Conservation (phyloP, 2,113 vertebrate genomes). For the Eurypyga helias region DNA sequence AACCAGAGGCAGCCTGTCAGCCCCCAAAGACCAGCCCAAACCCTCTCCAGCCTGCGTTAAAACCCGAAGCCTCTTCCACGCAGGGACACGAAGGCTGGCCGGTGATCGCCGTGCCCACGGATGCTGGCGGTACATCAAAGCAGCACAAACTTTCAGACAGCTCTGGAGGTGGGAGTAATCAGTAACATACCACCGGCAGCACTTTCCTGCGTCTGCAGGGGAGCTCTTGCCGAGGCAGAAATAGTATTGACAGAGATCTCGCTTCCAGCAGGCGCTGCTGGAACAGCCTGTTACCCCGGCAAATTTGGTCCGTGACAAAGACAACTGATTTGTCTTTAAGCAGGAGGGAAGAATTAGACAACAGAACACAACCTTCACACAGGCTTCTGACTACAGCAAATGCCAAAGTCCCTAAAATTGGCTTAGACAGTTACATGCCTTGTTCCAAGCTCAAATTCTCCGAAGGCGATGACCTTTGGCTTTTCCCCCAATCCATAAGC, state of each 20-base stretch:
- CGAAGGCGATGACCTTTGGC: neutral
- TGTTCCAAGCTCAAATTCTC: conserved; percentile 13
- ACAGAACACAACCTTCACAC: neutral
- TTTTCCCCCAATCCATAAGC: neutral
- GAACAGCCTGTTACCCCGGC: fast-evolving
- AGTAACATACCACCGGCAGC: neutral
- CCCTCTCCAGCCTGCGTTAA: neutral
- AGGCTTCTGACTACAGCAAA: neutral
- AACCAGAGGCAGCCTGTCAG: neutral
- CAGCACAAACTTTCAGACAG: neutral
- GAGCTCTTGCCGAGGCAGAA: neutral
- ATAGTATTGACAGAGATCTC: neutral
- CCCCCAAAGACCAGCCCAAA: neutral
- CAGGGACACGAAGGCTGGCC: fast-evolving
- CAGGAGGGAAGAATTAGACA: neutral
- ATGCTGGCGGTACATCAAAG: neutral
- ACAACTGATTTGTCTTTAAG: neutral
- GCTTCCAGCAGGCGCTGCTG: neutral
- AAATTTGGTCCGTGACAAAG: fast-evolving
- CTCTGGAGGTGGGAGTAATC: neutral
- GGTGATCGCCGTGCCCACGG: neutral
- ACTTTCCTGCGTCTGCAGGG: neutral
- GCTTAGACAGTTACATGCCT: neutral
- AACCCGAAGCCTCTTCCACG: neutral
- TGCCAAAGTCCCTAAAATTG: neutral